Percentiles rank a stretch among this genome's conserved stretches.
Evolutionary conservation across 1,140 invertebrate genomes (phyloP).

Genomic region (Neodiprion virginianus): DNA sequence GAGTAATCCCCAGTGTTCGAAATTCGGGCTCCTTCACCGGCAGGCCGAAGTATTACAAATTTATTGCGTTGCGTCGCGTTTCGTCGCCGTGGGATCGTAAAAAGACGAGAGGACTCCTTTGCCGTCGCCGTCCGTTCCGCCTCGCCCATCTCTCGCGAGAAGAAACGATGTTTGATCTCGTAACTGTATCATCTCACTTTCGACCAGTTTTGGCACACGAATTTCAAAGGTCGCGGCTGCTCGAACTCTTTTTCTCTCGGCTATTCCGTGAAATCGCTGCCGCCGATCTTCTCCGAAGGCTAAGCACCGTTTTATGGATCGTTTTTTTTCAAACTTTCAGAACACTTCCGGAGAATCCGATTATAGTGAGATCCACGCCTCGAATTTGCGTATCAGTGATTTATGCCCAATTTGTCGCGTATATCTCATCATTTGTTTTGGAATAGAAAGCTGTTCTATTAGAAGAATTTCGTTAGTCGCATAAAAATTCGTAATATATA

Average conservation of each 20-base stretch:
- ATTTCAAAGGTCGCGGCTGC: not conserved
- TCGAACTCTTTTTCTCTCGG: not conserved
- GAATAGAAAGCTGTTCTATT: too few species aligned
- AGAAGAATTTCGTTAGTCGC: too few species aligned
- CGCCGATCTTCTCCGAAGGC: not conserved
- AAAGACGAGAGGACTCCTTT: not conserved
- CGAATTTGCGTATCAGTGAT: too few species aligned
- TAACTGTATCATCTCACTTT: slow-evolving; percentile 6
- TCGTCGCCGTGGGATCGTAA: not conserved
- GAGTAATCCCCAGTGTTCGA: not conserved
- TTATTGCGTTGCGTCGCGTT: not conserved
- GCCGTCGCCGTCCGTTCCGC: not conserved
- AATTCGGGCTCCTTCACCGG: not conserved
- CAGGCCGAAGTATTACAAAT: not conserved
- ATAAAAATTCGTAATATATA: too few species aligned
- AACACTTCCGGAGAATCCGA: too few species aligned
- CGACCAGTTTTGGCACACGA: not conserved
- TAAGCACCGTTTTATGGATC: too few species aligned
- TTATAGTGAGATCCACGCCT: too few species aligned
- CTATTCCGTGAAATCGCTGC: not conserved
- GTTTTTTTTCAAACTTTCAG: too few species aligned
- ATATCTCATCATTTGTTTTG: too few species aligned
- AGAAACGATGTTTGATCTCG: not conserved
- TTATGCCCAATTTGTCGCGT: too few species aligned
- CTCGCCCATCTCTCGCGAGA: not conserved